Base-by-base conservation (phyloP, 64 coral and sea anemone species). In the Montipora cactus region DNA sequence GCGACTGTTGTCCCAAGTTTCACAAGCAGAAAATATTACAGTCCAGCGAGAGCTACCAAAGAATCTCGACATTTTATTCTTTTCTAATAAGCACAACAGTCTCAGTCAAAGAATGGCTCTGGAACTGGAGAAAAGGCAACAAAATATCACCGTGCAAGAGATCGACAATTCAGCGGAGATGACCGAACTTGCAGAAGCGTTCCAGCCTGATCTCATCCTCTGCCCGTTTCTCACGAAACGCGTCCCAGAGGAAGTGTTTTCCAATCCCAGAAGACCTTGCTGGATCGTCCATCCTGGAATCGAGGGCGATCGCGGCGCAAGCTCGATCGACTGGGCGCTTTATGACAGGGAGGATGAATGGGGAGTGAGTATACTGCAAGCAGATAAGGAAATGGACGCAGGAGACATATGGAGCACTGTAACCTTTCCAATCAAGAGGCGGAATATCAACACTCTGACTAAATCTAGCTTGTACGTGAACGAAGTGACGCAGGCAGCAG, bases 281-380 rank as follows among this genome's bases (percentile, higher is more conserved):
- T 49, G 92, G 64, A 92, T 96, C 68, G 94, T 96, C 5, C 94
- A 96, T 89, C 94, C 94, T 45, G 90, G 94, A 62, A 95, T 91
- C 44, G 94, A 95, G 87, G 94, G 94, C 11, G 94, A 95, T 64
- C 89, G 94, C 47, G 94, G 90, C 4, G 67, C 67, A 51, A 55
- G 73, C 47, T 96, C 94, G 3, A 77, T 96, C n/a, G 94, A 96
- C 72, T 96, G 94, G 94, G 94, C 94, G 11, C 7, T 96, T 20
- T 89, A 96, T 52, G 66, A 92, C 15, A 72, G 51, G 75, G 76
- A 96, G 46, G 77, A 71, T 14, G 79, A 92, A 19, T 96, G 90
- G 94, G 94, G 95, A 47, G 95, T 96, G 51, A 96, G 84, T 15
- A 49, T 96, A 4, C 57, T 96, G 49, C 49, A 79, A 51, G 90